Conservation (phyloP, 1,140 invertebrate species). For the Plectrocnemia conspersa region DNA sequence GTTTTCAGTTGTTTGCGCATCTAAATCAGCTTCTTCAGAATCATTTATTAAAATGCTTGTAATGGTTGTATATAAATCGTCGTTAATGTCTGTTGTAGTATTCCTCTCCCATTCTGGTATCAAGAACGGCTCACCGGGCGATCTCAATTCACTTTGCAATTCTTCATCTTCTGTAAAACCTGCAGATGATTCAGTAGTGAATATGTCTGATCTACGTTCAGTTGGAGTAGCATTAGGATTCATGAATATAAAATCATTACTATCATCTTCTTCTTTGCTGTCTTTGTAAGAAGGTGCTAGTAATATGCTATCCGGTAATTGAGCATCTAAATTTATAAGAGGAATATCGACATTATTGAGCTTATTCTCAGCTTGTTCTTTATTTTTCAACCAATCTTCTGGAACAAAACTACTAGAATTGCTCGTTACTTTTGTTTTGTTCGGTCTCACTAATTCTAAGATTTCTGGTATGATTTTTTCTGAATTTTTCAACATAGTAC, state of each 20-base stretch:
- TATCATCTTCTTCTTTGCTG: conserved; percentile 30
- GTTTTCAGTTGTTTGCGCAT: conserved; percentile 2
- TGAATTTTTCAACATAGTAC: conserved; percentile 11
- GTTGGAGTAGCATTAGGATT: conserved; percentile 19
- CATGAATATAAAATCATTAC: conserved; percentile 31
- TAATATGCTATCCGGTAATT: conserved; percentile 27
- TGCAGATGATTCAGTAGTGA: not conserved
- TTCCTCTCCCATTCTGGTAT: conserved; percentile 36
- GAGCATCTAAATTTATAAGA: conserved; percentile 22
- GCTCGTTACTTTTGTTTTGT: conserved; percentile 20
- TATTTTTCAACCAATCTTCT: conserved; percentile 31
- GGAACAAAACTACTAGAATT: conserved; percentile 10
- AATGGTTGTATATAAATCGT: not conserved
- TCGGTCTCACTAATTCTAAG: conserved; percentile 19
- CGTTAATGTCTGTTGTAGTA: conserved; percentile 15
- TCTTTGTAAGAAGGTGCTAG: conserved; percentile 15
- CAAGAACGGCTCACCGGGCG: conserved; percentile 29
- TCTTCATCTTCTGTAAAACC: conserved; percentile 23
- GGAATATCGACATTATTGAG: conserved; percentile 19
- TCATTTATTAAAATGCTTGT: conserved; percentile 1
- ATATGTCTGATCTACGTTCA: too few relatives aligned
- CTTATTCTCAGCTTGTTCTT: conserved; percentile 14
- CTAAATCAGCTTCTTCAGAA: not conserved
- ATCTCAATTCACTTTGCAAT: conserved; percentile 22
- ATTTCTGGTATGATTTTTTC: conserved; percentile 32